Base-by-base conservation (phyloP, 2,113 vertebrate species). In the Chionodraco myersi region DNA sequence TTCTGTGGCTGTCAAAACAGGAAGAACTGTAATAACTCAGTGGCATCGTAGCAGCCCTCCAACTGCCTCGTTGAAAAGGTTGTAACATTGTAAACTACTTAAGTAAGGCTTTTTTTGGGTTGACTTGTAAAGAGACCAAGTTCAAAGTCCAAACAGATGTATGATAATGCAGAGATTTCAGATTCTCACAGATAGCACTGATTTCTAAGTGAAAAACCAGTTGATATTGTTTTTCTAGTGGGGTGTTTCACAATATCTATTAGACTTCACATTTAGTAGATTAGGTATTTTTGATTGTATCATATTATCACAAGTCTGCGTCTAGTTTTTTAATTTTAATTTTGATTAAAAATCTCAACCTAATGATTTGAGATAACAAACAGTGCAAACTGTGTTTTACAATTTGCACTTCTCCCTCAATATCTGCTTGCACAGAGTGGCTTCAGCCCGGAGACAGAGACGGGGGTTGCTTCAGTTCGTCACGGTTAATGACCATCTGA, bases 401-500 rank as follows among this genome's bases (percentile, higher is more conserved):
- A 10, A 61, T 11, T 26, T 16, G 2, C 3, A 44, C 14, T 0
- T 16, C 53, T 72, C 34, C 36, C 10, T 84, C 26, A 26, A 57
- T 84, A 72, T 87, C 49, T 65, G 85, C 82, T 70, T 16, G 44
- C 62, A 59, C 67, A 15, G 73, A 76, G 64, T 52, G 21, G 70
- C 64, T 69, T 62, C 64, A 78, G 79, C 84, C 58, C 52, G 16
- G 44, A 83, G 68, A 72, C 16, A 8, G 51, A 10, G 12, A 2
- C 44, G 14, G 49, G 44, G 44, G 10, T 11, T 13, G 73, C 77
- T 80, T 86, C 66, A 88, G 79, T 82, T 89, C 62, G 89, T 92
- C 91, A 91, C 74, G 83, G 76, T 92, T 91, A 91, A 91, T 89
- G 89, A 82, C 89, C 89, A 89, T 92, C 88, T 92, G 90, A 92